Base-by-base conservation (phyloP, 2,797 vertebrate species). In the Craterocephalus amniculus region DNA sequence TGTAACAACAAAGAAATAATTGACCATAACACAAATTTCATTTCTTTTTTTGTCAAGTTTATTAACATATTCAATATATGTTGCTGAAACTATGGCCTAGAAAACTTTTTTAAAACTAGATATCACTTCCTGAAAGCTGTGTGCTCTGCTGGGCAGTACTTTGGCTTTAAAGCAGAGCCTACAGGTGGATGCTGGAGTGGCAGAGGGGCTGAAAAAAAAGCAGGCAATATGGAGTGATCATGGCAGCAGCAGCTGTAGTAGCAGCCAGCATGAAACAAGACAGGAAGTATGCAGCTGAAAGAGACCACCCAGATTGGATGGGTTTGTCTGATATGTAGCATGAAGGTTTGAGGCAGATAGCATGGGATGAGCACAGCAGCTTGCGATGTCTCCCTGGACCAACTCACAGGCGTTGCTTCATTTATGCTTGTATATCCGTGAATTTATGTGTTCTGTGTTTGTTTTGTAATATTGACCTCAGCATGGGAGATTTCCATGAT, bases 401-500 rank as follows among this genome's bases (percentile, higher is more conserved):
- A 18, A 5, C 18, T 20, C 6, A 7, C 40, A 45, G 40, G 40
- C 6, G 18, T 9, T 4, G 40, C 7, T 20, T 45, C 18, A 45
- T 20, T 45, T 45, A 45, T 45, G 18, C n/a, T 45, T 45, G 6
- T 7, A 20, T 20, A 45, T 45, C 14, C 1, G 14, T 16, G 4
- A 14, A 16, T 38, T 38, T 36, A 36, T 36, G 4, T 40, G 12
- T 38, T 40, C 4, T n/a, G n/a, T n/a, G n/a, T n/a, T n/a, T 52
- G 43, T 54, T 43, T 10, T 29, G 40, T 51, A 14, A 45, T 9
- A 49, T 18, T 29, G 31, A 45, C 49, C 27, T 40, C n/a, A 73
- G 31, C 16, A 24, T 10, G 20, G 43, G 1, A 48, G 13, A 74
- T 68, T 60, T 54, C 1, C 58, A 12, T 56, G 31, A 68, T 45